Conservation (phyloP, 1,140 invertebrate species). For the Ostrea denselamellosa region DNA sequence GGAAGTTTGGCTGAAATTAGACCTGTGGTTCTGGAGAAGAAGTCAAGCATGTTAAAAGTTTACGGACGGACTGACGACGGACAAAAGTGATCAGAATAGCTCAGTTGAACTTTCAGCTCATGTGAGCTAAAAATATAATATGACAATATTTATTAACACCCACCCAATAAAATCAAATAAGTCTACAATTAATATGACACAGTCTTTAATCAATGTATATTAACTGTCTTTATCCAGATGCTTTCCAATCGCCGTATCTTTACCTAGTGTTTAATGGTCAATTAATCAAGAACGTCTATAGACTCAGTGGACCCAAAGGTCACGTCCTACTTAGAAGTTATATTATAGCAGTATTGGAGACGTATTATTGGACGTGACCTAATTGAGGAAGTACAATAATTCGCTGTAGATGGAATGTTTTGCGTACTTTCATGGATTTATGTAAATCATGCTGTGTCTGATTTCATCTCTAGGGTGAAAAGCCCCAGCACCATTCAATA, state of each 20-base stretch:
- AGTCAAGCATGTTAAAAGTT: too few relatives aligned
- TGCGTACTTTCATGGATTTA: not conserved
- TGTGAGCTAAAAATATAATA: too few relatives aligned
- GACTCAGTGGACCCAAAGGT: not conserved
- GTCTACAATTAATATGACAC: too few relatives aligned
- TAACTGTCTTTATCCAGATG: not conserved
- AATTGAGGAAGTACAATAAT: not conserved
- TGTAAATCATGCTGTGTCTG: not conserved
- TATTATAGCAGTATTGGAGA: not conserved
- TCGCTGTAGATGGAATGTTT: not conserved
- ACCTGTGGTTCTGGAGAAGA: too few relatives aligned
- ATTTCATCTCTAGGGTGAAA: too few relatives aligned
- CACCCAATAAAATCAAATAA: too few relatives aligned
- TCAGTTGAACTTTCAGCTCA: too few relatives aligned
- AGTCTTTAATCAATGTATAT: not conserved
- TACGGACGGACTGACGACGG: too few relatives aligned
- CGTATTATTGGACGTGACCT: not conserved
- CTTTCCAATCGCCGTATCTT: not conserved
- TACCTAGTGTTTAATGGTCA: not conserved
- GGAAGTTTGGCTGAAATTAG: too few relatives aligned
- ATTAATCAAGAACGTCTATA: not conserved
- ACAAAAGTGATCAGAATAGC: too few relatives aligned
- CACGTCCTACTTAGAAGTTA: not conserved
- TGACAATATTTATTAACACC: too few relatives aligned
- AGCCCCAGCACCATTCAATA: too few relatives aligned